phyloP scores from a whole-genome alignment of 2,113 vertebrate species.

The Crotalus helleri region DNA sequence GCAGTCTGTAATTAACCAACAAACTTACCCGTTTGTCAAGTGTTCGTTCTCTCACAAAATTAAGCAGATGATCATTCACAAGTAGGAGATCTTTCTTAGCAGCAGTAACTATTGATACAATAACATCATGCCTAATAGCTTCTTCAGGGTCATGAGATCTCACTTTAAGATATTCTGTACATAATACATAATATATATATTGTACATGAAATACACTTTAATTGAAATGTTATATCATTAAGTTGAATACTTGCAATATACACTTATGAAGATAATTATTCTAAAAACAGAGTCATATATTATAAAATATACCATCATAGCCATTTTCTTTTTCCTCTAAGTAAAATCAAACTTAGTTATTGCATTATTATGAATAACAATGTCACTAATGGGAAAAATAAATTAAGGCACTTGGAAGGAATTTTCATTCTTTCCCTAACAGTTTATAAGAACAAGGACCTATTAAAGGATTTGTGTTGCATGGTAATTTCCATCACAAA shows the following conservation, averaged over 20 bases:
- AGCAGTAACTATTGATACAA: conserved; percentile 98
- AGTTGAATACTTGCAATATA: not conserved
- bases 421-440: not conserved
- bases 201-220: conserved; percentile 60
- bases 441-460: not conserved
- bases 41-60: conserved; percentile 95
- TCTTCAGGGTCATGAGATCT: conserved; percentile 97
- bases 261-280: not conserved
- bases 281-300: not conserved
- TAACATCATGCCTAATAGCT: conserved; percentile 97
- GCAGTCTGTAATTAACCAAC: not conserved
- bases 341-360: not conserved
- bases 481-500: not conserved
- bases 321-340: not conserved
- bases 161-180: conserved; percentile 92
- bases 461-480: not conserved
- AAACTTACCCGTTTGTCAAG: conserved; percentile 90
- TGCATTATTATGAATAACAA: not conserved
- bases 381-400: not conserved
- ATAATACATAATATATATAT: conserved; percentile 69
- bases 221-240: conserved; percentile 34
- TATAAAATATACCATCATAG: not conserved
- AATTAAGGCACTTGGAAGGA: not conserved
- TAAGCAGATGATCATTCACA: conserved; percentile 94
- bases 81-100: conserved; percentile 96